Evolutionary conservation across 2,797 vertebrate genomes (phyloP), one percentile per base, ranked within the genome.

Genomic region (Microtus agrestis): DNA sequence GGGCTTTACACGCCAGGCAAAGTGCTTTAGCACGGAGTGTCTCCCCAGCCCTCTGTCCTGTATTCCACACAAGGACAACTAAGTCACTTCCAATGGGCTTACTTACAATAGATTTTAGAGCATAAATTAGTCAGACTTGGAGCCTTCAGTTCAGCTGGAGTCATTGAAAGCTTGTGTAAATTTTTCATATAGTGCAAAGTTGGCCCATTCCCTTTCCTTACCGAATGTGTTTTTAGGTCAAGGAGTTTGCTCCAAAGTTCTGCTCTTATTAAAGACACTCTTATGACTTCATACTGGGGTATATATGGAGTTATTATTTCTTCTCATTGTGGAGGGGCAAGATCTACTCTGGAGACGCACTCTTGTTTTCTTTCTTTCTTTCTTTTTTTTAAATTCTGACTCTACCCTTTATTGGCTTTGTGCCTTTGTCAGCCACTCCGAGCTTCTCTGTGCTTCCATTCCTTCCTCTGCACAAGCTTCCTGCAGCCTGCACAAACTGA

Each of bases 191-290:
- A 40, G 74, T 74, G 77, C 25, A 81, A 80, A 95, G 29, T 17
- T 61, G 59, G 15, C 13, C 31, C 21, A 19, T 51, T 91, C 43
- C 7, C 14, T 59, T 59, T 94, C 59, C 76, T 59, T 79, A 74
- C 54, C 5, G 21, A 89, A 76, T 81, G 43, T n/a, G 82, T 14
- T 92, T 91, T 87, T 93, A 61, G 21, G 79, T 65, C 67, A 81
- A 67, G 17, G 31, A 80, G 48, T 90, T 85, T 87, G 27, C 48
- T 85, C 43, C 88, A 65, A 54, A 92, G 46, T 76, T 56, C 87
- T 65, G 80, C 27, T 81, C 34, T 79, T 56, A 23, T 74, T 51
- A 59, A 88, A 69, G 63, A 29, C 23, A 59, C 65, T 19, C 91
- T 92, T 95, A 84, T 77, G 89, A 54, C 48, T 89, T 92, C 5